Evolutionary conservation across 2,113 vertebrate genomes (phyloP), one percentile per base, ranked within the genome.

Genomic region (Vulpes lagopus): DNA sequence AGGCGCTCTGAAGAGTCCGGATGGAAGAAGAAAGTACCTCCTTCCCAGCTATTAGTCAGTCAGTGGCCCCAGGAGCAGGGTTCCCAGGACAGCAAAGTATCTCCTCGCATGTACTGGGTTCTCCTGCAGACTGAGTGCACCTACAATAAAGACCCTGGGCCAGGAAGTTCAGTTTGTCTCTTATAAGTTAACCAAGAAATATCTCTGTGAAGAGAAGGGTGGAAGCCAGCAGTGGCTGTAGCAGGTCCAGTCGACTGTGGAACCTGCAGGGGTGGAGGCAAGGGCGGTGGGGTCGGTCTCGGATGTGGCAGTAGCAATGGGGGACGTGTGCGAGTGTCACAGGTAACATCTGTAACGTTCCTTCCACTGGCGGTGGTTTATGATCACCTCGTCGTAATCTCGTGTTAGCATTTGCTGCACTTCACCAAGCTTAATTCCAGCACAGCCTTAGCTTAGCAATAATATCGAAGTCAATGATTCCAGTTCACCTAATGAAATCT

Each of bases 351-450:
- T 53, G 3, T 22, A 65, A 19, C 1, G 16, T 20, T 74, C 86
- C 71, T 51, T 67, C 19, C 3, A 0, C 16, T 30, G 11, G 25
- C 17, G n/a, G 16, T 38, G 74, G n/a, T 9, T 22, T 11, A 67
- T 2, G 17, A 71, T 25, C 35, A 62, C 3, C 35, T 14, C 16
- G 16, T 35, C 4, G 57, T 8, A 69, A 43, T 6, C 25, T 78
- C 0, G 0, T 30, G 8, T 79, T 65, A 11, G 30, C 4, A 0
- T 81, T 64, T 38, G 1, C 8, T 71, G 9, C 10, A 32, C 49
- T 80, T 85, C 25, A 51, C 60, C n/a, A 76, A 78, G 25, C 55
- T 83, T 69, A 67, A 89, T 91, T 78, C 71, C 12, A 55, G 53
- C 23, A 43, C 12, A 55, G 49, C 11, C n/a, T 87, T 38, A 11